phyloP scores from a whole-genome alignment of 2,888 invertebrate genomes.

The Polylopha cassiicola region DNA sequence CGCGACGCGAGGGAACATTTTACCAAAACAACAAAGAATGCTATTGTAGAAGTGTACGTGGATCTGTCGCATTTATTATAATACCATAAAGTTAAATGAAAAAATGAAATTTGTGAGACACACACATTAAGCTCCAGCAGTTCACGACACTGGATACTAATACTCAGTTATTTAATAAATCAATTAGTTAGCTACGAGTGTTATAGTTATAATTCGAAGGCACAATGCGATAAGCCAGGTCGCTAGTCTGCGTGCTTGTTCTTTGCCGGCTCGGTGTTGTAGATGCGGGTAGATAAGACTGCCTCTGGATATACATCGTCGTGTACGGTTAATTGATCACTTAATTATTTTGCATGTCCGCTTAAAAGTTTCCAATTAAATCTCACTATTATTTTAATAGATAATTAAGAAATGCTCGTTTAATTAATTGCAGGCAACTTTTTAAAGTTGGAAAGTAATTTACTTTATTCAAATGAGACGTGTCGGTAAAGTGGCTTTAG shows the following conservation, averaged over 20 bases:
- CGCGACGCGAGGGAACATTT: slow-evolving; percentile 23
- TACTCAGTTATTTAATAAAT: too few relatives aligned
- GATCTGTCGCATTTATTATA: slow-evolving; percentile 5
- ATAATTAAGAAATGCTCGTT: slow-evolving; percentile 69
- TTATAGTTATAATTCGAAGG: too few relatives aligned
- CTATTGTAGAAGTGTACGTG: too few relatives aligned
- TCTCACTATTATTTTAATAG: slow-evolving; percentile 68
- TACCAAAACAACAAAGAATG: slow-evolving; percentile 5
- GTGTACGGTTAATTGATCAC: slow-evolving; percentile 71
- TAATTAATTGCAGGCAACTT: slow-evolving; percentile 66
- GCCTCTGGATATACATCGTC: slow-evolving; percentile 52
- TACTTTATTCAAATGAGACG: slow-evolving; percentile 72
- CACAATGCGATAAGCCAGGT: neutral
- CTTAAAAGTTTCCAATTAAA: slow-evolving; percentile 69
- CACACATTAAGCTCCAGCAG: too few relatives aligned
- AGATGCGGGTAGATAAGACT: slow-evolving; percentile 51
- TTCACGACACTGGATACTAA: too few relatives aligned
- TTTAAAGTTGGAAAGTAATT: slow-evolving; percentile 62
- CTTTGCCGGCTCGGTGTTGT: slow-evolving; percentile 49
- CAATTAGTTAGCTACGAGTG: neutral
- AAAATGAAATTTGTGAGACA: too few relatives aligned
- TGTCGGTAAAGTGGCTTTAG: slow-evolving; percentile 62
- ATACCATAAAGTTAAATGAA: too few relatives aligned
- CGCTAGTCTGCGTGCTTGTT: slow-evolving; percentile 30
- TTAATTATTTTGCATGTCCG: slow-evolving; percentile 72